These are phyloP conservation scores for Conistra vaccinii DNA, from an alignment of 2,888 invertebrate species.

Conservation along the genomic window DNA sequence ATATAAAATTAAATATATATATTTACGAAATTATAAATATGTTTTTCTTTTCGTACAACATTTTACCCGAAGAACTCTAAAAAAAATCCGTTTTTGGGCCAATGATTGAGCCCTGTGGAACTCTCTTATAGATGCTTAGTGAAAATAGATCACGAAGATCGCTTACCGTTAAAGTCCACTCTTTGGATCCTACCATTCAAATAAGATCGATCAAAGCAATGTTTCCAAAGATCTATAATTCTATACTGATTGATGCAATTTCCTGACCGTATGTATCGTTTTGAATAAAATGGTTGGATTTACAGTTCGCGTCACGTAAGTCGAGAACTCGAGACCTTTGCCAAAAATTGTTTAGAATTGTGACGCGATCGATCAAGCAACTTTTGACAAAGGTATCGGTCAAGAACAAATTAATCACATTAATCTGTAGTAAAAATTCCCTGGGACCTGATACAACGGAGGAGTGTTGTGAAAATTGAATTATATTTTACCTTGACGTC, in stretches of 20 bases:
- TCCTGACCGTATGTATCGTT: not conserved
- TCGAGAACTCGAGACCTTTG: too few relatives aligned
- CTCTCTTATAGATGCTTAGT: not conserved
- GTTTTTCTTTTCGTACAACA: constrained; percentile 69
- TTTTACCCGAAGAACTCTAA: not conserved
- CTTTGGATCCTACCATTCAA: not conserved
- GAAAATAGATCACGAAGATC: not conserved
- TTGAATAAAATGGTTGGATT: too few relatives aligned
- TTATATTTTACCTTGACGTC: too few relatives aligned
- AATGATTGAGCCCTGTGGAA: not conserved
- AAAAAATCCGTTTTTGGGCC: not conserved
- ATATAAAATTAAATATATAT: constrained; percentile 91
- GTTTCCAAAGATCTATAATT: not conserved
- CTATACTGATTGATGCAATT: not conserved
- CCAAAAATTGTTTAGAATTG: too few relatives aligned
- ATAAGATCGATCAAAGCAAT: not conserved
- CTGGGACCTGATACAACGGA: too few relatives aligned
- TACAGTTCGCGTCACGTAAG: too few relatives aligned
- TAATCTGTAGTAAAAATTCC: too few relatives aligned
- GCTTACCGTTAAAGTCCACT: not conserved
- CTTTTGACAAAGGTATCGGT: too few relatives aligned
- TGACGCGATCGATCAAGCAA: too few relatives aligned
- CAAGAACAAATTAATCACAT: too few relatives aligned
- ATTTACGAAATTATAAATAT: constrained; percentile 88
- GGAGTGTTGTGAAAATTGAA: too few relatives aligned